Conservation (phyloP, 2,797 vertebrate genomes). For the Sandelia bainsii region DNA sequence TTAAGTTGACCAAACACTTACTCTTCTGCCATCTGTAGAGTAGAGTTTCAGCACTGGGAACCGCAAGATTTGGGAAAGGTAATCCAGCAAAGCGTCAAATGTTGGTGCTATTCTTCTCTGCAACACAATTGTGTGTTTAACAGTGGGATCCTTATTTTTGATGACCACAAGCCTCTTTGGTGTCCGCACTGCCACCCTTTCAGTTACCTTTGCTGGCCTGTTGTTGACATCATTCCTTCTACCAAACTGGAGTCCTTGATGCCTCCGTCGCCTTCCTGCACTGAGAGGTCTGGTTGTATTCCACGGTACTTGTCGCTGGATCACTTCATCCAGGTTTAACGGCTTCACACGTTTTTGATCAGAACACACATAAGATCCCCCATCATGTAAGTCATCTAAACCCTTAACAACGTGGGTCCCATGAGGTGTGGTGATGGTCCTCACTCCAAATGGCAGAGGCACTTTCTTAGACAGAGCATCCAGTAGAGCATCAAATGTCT, state of each 20-base stretch:
- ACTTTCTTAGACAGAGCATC: conserved; percentile 93
- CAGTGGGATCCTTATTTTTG: conserved; percentile 89
- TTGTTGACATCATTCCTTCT: conserved; percentile 59
- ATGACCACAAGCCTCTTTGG: conserved; percentile 90
- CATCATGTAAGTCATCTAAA: conserved; percentile 93
- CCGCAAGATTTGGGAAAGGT: conserved; percentile 90
- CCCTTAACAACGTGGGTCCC: conserved; percentile 87
- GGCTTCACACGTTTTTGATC: conserved; percentile 92
- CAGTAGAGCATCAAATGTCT: conserved; percentile 94
- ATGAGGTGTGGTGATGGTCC: conserved; percentile 93
- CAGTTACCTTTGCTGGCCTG: conserved; percentile 63
- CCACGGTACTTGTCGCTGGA: conserved; percentile 89
- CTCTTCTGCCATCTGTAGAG: conserved; percentile 91
- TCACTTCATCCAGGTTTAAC: conserved; percentile 89
- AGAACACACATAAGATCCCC: conserved; percentile 94
- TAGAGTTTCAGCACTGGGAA: conserved; percentile 92
- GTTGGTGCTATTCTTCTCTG: conserved; percentile 89
- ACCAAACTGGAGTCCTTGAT: conserved; percentile 46
- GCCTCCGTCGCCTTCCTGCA: conserved; percentile 51
- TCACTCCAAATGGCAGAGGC: conserved; percentile 94
- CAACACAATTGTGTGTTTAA: conserved; percentile 84
- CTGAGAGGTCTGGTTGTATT: conserved; percentile 83
- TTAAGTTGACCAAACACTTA: conserved; percentile 77
- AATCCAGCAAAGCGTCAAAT: conserved; percentile 91
- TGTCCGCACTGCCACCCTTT: conserved; percentile 74